These are phyloP conservation scores for Saccostrea echinata DNA, from an alignment of 1,140 invertebrate species.

Conservation along the genomic window DNA sequence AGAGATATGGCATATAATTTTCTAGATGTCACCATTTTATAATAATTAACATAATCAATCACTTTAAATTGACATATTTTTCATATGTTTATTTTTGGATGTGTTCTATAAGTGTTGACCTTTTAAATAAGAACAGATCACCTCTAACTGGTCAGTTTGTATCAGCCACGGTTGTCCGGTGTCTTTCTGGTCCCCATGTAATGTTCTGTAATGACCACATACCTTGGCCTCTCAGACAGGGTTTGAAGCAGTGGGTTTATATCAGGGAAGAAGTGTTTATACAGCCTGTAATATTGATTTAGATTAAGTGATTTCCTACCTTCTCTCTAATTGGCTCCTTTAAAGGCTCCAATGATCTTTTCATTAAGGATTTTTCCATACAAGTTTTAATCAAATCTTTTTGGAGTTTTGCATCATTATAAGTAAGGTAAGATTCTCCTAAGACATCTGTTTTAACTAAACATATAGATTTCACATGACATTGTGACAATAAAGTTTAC, in stretches of 20 bases:
- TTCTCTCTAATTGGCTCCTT: slow-evolving; percentile 16
- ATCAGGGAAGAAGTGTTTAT: slow-evolving; percentile 22
- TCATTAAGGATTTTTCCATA: no score
- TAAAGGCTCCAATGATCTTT: neutral
- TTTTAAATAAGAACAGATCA: neutral
- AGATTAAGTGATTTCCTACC: slow-evolving; percentile 27
- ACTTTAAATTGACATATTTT: no score
- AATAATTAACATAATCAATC: no score
- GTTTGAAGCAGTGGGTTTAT: neutral
- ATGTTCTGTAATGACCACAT: slow-evolving; percentile 14
- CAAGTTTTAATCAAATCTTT: no score
- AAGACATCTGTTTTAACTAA: no score
- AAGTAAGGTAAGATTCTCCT: no score
- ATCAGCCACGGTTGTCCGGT: neutral
- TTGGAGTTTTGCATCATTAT: no score
- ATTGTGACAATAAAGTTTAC: no score
- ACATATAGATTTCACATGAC: no score
- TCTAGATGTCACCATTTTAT: no score
- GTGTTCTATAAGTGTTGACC: neutral
- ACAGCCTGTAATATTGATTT: slow-evolving; percentile 24
- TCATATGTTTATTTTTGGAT: no score
- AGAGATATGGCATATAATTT: no score
- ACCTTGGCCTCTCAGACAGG: neutral
- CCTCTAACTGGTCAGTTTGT: neutral
- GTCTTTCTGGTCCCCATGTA: neutral